Conservation (phyloP, 2,888 invertebrate genomes). For the Ditylenchus weischeri region DNA sequence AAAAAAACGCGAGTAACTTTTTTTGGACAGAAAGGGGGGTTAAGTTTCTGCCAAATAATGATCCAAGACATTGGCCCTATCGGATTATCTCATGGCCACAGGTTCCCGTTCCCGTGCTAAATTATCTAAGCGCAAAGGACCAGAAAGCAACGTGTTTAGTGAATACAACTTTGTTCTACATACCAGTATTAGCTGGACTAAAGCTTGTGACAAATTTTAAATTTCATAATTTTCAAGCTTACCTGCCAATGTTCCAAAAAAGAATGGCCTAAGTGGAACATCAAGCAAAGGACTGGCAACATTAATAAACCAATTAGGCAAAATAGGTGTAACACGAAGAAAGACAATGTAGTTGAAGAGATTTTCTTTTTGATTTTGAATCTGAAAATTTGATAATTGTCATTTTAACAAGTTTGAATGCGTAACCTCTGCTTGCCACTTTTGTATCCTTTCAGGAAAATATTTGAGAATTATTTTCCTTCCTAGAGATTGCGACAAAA, state of each 20-base stretch:
- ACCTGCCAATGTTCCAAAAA: slow-evolving; percentile 90
- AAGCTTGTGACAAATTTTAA: too few relatives aligned
- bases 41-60: too few relatives aligned
- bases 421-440: slow-evolving; percentile 73
- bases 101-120: too few relatives aligned
- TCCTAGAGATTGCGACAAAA: slow-evolving; percentile 84
- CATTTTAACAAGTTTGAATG: neutral
- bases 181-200: neutral
- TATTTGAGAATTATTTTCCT: slow-evolving; percentile 78
- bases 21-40: too few relatives aligned
- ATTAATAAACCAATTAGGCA: slow-evolving; percentile 99
- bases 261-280: slow-evolving; percentile 86
- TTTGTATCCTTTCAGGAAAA: slow-evolving; percentile 79
- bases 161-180: too few relatives aligned
- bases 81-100: too few relatives aligned
- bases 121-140: too few relatives aligned
- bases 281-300: slow-evolving; percentile 92
- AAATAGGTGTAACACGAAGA: slow-evolving; percentile 88
- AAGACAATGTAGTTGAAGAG: slow-evolving; percentile 94
- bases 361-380: slow-evolving; percentile 77
- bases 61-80: too few relatives aligned
- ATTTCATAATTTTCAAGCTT: slow-evolving; percentile 17
- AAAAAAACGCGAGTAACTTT: too few relatives aligned
- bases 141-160: too few relatives aligned
- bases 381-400: slow-evolving; percentile 55